phyloP scores from a whole-genome alignment of 2,888 invertebrate genomes.

The Platypus cylindrus region DNA sequence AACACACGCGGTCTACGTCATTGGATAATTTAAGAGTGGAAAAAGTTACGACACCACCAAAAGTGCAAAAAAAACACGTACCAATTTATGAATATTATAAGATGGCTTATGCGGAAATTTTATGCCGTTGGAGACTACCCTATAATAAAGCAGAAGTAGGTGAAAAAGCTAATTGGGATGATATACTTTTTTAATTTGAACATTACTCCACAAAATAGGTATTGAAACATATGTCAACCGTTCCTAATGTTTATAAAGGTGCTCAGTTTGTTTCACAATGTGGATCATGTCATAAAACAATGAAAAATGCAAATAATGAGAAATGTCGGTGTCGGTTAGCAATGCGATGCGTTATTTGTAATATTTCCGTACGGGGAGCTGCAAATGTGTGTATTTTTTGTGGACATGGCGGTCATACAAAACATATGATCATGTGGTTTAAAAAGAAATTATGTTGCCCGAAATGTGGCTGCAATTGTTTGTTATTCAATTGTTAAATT shows the following conservation, averaged over 20 bases:
- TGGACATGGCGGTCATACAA: constrained; percentile 86
- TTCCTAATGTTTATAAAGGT: constrained; percentile 36
- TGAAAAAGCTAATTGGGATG: background rate
- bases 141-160: constrained; percentile 42
- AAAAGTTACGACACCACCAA: constrained; percentile 24
- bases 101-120: constrained; percentile 74
- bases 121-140: constrained; percentile 45
- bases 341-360: constrained; percentile 74
- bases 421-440: constrained; percentile 78
- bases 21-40: constrained; percentile 54
- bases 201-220: too few species aligned
- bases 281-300: constrained; percentile 51
- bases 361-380: constrained; percentile 70
- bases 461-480: constrained; percentile 82
- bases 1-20: constrained; percentile 67
- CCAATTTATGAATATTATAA: constrained; percentile 73
- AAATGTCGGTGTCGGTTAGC: constrained; percentile 62
- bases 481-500: too few species aligned
- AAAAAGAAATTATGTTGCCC: constrained; percentile 66
- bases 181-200: too few species aligned
- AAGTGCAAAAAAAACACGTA: constrained; percentile 24
- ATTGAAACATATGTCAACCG: constrained; percentile 43
- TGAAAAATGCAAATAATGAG: constrained; percentile 56
- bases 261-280: constrained; percentile 67
- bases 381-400: constrained; percentile 80